Base-by-base conservation (phyloP, 2,888 invertebrate species). In the Sesia apiformis region DNA sequence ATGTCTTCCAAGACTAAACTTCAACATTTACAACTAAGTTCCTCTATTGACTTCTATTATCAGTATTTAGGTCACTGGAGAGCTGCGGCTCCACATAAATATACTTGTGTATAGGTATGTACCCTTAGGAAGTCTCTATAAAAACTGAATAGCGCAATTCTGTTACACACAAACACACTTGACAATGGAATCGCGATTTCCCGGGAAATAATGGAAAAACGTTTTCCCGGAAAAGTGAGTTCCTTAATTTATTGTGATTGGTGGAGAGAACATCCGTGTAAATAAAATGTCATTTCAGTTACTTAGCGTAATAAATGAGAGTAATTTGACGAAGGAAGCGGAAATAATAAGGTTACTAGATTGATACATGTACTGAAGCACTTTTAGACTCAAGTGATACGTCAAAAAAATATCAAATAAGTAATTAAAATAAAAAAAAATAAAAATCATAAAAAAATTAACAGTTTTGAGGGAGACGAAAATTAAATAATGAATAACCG, bases 191-290 rank as follows among this genome's bases (percentile, higher is more conserved):
- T 46, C 46, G 46, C 6, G 8, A 46, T 46, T 46, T 46, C 23
- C 46, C 7, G 46, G 46, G 46, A 46, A 46, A 46, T n/a, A n/a
- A 46, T 8, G 46, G 46, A 46, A 46, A 46, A 46, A 23, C 23
- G 7, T 6, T 23, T 4, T 46, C 46, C 46, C 23, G 4, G 23
- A 46, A 46, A 46, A 46, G 46, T 23, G 46, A 8, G 46, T 46
- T 38, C 56, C 55, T 54, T 61, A 63, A 59, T 64, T 63, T 57
- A 62, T 63, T 60, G 58, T 57, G 60, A 62, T 58, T 53, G n/a
- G 42, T 52, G 52, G 8, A 40, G 50, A 49, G 53, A 38, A 8
- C 53, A 6, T 39, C 46, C 46, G 50, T 50, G 50, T 50, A 50
- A 50, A 50, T 50, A 50, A 50, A 50, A 50, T 39, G 50, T 38